Conservation (phyloP, 1,140 invertebrate genomes). For the Trichogramma pretiosum region DNA sequence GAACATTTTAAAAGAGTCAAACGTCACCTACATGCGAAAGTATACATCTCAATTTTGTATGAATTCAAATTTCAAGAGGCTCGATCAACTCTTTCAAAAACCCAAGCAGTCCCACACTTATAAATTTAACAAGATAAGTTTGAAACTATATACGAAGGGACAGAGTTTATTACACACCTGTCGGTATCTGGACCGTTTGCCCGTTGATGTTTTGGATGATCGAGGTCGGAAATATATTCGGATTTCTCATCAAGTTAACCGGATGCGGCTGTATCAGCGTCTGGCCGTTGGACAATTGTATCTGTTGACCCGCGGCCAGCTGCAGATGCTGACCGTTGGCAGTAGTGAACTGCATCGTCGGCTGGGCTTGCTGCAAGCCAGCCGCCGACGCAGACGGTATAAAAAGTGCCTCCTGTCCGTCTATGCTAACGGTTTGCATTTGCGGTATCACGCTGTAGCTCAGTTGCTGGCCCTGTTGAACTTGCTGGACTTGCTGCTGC, state of each 20-base stretch:
- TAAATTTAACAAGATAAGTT: too few species aligned
- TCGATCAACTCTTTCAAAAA: too few species aligned
- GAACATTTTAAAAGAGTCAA: too few species aligned
- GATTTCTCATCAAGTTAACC: slow-evolving; percentile 47
- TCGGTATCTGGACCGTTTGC: slow-evolving; percentile 45
- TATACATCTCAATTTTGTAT: too few species aligned
- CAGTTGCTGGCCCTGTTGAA: slow-evolving; percentile 43
- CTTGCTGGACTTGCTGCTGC: slow-evolving; percentile 38
- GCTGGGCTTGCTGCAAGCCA: slow-evolving; percentile 36
- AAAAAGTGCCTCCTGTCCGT: slow-evolving; percentile 85
- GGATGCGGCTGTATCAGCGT: slow-evolving; percentile 41
- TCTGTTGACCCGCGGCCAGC: slow-evolving; percentile 43
- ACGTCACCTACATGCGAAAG: too few species aligned
- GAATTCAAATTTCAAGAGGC: too few species aligned
- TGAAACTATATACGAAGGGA: too few species aligned
- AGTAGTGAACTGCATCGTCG: slow-evolving; percentile 39
- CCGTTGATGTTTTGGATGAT: slow-evolving; percentile 43
- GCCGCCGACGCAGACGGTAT: slow-evolving; percentile 56
- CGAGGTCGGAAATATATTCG: slow-evolving; percentile 40
- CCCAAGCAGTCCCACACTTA: too few species aligned
- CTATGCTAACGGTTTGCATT: slow-evolving; percentile 83
- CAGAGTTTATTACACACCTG: too few species aligned
- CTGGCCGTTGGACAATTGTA: slow-evolving; percentile 50
- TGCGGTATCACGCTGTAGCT: slow-evolving; percentile 59
- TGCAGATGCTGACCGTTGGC: slow-evolving; percentile 46